These are phyloP conservation scores for Halcyon leucocephala DNA, from an alignment of 2,797 vertebrate genomes.

Conservation along the genomic window DNA sequence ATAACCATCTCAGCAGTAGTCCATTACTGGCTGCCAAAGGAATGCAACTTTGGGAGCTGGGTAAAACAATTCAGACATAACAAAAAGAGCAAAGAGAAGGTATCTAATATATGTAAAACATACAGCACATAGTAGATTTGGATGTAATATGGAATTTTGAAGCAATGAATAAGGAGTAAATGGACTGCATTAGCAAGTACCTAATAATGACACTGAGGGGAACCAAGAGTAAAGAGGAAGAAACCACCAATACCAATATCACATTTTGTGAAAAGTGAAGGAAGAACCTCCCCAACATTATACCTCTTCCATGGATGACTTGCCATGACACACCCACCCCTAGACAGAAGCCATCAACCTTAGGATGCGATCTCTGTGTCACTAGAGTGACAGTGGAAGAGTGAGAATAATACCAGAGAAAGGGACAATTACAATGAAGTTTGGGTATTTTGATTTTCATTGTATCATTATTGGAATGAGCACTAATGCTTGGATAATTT, in stretches of 20 bases:
- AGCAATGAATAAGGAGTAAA: background rate
- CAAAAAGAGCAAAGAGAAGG: background rate
- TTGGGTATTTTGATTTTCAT: background rate
- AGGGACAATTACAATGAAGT: background rate
- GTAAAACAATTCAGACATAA: background rate
- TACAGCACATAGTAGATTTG: background rate
- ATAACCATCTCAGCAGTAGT: background rate
- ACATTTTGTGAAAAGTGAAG: background rate
- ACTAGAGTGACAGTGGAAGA: background rate
- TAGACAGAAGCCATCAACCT: background rate
- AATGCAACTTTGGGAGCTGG: background rate
- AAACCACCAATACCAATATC: background rate
- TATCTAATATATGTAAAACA: background rate
- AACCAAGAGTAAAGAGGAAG: background rate
- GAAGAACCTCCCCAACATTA: background rate
- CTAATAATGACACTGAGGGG: background rate
- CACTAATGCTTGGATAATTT: background rate
- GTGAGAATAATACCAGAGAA: background rate
- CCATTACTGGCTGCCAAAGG: background rate
- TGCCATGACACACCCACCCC: rapidly evolving
- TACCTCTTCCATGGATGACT: background rate
- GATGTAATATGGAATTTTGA: background rate
- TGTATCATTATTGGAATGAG: background rate
- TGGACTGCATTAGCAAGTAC: background rate
- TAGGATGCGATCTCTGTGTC: background rate